Percentiles rank a stretch among this genome's conserved stretches.
phyloP scores from a whole-genome alignment of 2,113 vertebrate species.

The Acanthisitta chloris region DNA sequence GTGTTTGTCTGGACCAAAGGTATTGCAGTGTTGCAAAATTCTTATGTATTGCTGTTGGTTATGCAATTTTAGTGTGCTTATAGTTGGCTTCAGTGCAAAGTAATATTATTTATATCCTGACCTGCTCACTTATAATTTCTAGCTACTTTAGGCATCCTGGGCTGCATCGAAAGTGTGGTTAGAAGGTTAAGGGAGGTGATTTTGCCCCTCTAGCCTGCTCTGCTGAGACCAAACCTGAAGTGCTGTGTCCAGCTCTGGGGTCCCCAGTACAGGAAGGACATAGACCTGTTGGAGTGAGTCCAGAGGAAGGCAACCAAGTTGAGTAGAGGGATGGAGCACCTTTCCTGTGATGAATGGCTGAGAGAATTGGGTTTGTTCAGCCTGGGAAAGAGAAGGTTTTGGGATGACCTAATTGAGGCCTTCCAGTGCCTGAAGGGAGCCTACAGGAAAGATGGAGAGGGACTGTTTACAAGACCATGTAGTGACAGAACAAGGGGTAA shows the following conservation, averaged over 20 bases:
- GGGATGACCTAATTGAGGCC: accelerated
- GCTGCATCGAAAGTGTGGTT: neutral
- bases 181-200: neutral
- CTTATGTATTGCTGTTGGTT: accelerated
- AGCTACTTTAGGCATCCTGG: neutral
- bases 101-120: neutral
- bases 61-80: neutral
- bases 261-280: neutral
- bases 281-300: accelerated
- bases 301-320: neutral
- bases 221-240: neutral
- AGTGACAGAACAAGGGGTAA: neutral
- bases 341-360: neutral
- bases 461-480: neutral
- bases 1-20: neutral
- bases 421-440: neutral
- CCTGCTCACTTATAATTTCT: neutral
- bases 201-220: neutral
- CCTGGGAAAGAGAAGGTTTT: neutral
- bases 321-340: too few relatives aligned
- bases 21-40: neutral
- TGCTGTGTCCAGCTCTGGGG: neutral
- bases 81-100: neutral
- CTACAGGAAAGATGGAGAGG: neutral
- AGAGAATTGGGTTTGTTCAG: neutral